Conservation (phyloP, 2,113 vertebrate species). For the Bos taurus region ARS-UCD2.0 NC_037351.1:52719501-52720000, state of each 20-base stretch:
- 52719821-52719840: background rate
- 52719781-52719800: background rate
- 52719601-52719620: background rate
- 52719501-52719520: background rate
- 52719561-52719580: background rate
- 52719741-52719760: background rate
- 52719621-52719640: background rate
- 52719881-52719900: background rate
- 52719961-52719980: background rate
- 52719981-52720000: background rate
- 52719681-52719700: background rate
- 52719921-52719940: background rate
- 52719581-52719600: background rate
- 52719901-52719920: constrained; percentile 23
- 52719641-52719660: background rate
- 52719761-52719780: background rate
- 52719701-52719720: background rate
- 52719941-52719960: constrained; percentile 31
- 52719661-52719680: background rate
- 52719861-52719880: background rate
- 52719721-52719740: background rate
- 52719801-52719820: background rate
- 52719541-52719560: background rate
- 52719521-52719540: background rate
- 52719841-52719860: background rate